A percentile compares a stretch with the other conserved stretches of the same genome.
Conservation (phyloP, 92 coral and sea anemone species). For the Ricordea florida region DNA sequence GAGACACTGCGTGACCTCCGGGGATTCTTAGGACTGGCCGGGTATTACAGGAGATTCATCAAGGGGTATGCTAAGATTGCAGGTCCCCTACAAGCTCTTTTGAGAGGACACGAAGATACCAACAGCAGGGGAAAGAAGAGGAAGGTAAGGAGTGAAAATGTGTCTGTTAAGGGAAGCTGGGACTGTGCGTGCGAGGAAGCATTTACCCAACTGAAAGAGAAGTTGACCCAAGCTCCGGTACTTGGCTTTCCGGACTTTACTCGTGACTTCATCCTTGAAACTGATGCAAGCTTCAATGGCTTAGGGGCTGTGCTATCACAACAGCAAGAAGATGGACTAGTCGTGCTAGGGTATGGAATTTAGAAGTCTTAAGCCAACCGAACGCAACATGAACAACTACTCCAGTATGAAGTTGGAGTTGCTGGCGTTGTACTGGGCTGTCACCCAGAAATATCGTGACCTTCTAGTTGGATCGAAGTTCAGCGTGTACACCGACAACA, state of each 20-base stretch:
- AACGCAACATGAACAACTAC: constrained; percentile 42
- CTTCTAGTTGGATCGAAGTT: constrained; percentile 53
- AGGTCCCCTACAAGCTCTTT: no score
- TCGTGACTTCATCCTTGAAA: constrained; percentile 42
- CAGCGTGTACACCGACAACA: constrained; percentile 26
- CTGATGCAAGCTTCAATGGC: constrained; percentile 48
- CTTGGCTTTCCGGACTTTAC: constrained; percentile 66
- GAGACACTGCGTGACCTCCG: no score
- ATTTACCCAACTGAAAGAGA: constrained; percentile 38
- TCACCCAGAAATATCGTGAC: constrained; percentile 68
- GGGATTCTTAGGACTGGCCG: no score
- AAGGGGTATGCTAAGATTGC: no score
- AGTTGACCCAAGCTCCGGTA: constrained; percentile 59
- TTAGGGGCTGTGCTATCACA: constrained; percentile 39
- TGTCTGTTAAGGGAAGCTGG: constrained; percentile 43
- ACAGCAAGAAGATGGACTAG: constrained; percentile 36
- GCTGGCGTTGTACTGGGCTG: constrained; percentile 74
- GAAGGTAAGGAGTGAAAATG: no score
- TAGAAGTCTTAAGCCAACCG: constrained; percentile 31
- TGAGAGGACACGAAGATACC: no score
- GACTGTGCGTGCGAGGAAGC: constrained; percentile 51
- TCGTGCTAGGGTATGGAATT: constrained; percentile 53
- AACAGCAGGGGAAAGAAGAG: no score
- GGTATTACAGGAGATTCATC: no score
- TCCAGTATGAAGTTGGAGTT: constrained; percentile 64